Conservation (phyloP, 2,113 vertebrate species). For the Excalfactoria chinensis region DNA sequence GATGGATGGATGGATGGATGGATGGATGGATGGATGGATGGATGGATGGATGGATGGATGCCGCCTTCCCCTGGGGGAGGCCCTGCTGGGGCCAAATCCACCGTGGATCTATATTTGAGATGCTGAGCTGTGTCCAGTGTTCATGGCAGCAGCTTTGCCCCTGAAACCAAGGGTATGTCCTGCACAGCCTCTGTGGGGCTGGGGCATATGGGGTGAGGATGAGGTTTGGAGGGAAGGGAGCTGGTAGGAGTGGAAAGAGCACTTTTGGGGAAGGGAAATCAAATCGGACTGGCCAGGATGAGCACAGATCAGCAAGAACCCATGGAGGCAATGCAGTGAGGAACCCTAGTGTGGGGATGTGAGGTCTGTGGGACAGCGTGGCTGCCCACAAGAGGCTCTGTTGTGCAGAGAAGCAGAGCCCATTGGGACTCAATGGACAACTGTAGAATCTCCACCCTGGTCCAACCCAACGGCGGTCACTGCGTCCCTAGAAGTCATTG, state of each 20-base stretch:
- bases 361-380: not conserved
- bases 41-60: not conserved
- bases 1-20: not conserved
- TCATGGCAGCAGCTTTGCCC: not conserved
- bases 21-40: not conserved
- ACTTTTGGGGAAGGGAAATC: not conserved
- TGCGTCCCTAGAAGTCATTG: not conserved
- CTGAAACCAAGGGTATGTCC: not conserved
- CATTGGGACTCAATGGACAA: not conserved
- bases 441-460: not conserved
- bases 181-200: not conserved
- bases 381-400: not conserved
- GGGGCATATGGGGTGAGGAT: not conserved
- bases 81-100: fast-evolving
- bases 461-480: fast-evolving
- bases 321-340: not conserved
- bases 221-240: not conserved
- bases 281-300: not conserved
- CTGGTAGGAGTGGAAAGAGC: not conserved
- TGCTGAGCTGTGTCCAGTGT: not conserved
- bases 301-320: not conserved
- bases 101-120: not conserved
- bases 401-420: not conserved
- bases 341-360: not conserved
- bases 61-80: not conserved